A percentile compares a stretch with the other conserved stretches of the same genome.
Evolutionary conservation across 2,113 vertebrate genomes (phyloP).

Genomic region (Phaetusa simplex): DNA sequence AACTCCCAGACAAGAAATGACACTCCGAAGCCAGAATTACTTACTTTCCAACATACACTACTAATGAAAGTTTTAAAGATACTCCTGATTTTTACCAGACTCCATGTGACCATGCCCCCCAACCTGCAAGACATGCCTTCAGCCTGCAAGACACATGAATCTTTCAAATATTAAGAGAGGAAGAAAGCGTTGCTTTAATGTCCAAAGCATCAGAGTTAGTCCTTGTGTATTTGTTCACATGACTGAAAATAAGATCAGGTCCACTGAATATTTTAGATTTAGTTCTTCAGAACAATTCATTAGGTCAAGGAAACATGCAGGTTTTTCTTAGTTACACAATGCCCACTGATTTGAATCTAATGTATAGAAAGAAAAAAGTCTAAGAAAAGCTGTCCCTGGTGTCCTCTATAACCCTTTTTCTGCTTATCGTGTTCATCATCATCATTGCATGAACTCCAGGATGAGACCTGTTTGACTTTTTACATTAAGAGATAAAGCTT

Average conservation of each 20-base stretch:
- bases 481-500: conserved; percentile 2
- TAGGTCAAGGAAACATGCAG: background rate
- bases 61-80: background rate
- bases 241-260: background rate
- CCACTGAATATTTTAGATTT: background rate
- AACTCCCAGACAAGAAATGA: background rate
- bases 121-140: background rate
- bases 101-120: background rate
- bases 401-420: background rate
- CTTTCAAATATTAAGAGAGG: background rate
- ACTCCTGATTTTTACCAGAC: background rate
- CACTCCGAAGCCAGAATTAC: background rate
- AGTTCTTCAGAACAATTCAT: background rate
- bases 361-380: background rate
- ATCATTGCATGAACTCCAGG: background rate
- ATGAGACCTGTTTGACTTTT: background rate
- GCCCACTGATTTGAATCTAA: background rate
- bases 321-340: background rate
- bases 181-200: background rate
- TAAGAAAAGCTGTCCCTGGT: accelerated
- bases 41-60: background rate
- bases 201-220: background rate
- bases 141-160: background rate
- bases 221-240: background rate
- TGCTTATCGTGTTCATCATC: background rate